Evolutionary conservation across 2,888 invertebrate species (phyloP), one percentile per base, ranked within the genome.

Genomic region (Parthenolecanium corni): DNA sequence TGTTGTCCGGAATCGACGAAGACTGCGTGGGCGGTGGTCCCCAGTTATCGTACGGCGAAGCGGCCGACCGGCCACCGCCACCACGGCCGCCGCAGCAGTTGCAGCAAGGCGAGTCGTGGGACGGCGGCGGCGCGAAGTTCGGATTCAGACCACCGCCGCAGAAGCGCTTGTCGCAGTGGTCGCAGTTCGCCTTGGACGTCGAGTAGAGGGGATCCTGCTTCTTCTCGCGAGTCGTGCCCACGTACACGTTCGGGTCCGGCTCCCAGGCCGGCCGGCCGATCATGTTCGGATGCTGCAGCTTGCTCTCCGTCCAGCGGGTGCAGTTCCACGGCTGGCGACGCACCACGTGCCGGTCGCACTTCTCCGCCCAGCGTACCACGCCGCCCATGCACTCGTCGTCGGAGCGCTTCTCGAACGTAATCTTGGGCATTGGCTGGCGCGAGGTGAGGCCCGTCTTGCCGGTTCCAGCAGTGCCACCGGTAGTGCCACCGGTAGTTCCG

Each of bases 381-480:
- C 61, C 61, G 5, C 61, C 61, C 38, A 21, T 31, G 40, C 24
- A 40, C 9, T 61, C 61, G 61, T 61, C 51, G 38, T 61, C 61
- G 12, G 18, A 18, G 9, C 49, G 49, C 21, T 49, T 49, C 23
- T 18, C 14, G 11, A 49, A 23, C 11, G 49, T 49, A 5, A 21
- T 49, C 21, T 23, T 44, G 46, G 20, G 46, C 46, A 44, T 18
- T 20, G 46, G 46, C 18, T 44, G 46, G 9, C 31, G 31, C 31
- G 31, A 6, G 4, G 31, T 31, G 31, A 31, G 4, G 4, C 5
- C 31, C 46, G 46, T n/a, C 9, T 20, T 44, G 9, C 9, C n/a
- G n/a, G 14, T n/a, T 1, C 14, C 14, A 2, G 11, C n/a, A 44
- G 46, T 44, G 20, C 46, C 20, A 9, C 14, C 18, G 14, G 40